Evolutionary conservation across 2,797 vertebrate genomes (phyloP).

Genomic region (Microctenopoma stevenorrisi): DNA sequence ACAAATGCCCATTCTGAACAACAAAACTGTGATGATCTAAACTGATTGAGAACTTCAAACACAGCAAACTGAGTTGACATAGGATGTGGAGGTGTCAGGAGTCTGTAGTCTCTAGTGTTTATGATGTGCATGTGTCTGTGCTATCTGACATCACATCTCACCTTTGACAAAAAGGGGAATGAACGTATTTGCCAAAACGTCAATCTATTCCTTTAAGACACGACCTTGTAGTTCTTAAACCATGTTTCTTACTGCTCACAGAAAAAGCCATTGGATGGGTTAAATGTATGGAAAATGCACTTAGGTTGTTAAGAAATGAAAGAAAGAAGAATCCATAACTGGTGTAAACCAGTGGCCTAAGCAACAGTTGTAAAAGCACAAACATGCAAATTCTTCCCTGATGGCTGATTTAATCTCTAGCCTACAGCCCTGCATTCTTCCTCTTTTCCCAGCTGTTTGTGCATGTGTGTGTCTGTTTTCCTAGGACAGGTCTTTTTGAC

Average conservation of each 20-base stretch:
- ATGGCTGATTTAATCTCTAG: conserved; percentile 50
- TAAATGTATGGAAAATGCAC: conserved; percentile 28
- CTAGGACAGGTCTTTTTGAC: conserved; percentile 16
- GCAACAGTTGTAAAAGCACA: conserved; percentile 66
- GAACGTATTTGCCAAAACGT: no score
- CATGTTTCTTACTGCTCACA: not conserved
- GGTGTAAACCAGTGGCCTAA: conserved; percentile 43
- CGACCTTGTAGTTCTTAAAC: no score
- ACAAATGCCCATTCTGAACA: no score
- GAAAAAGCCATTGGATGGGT: not conserved
- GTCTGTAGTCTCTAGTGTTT: no score
- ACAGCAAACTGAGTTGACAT: no score
- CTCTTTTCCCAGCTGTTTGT: conserved; percentile 29
- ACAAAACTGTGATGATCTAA: no score
- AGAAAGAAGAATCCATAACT: not conserved
- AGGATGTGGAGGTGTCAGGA: no score
- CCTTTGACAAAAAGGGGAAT: no score
- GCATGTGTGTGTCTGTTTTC: conserved; percentile 30
- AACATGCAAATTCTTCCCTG: conserved; percentile 62
- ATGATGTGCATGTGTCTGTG: no score
- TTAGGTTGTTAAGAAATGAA: conserved; percentile 14
- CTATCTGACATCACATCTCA: no score
- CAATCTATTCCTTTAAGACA: no score
- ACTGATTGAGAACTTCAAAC: no score
- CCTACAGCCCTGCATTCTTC: conserved; percentile 55